Evolutionary conservation across 2,113 vertebrate genomes (phyloP).

Genomic region (Coracopsis vasa): DNA sequence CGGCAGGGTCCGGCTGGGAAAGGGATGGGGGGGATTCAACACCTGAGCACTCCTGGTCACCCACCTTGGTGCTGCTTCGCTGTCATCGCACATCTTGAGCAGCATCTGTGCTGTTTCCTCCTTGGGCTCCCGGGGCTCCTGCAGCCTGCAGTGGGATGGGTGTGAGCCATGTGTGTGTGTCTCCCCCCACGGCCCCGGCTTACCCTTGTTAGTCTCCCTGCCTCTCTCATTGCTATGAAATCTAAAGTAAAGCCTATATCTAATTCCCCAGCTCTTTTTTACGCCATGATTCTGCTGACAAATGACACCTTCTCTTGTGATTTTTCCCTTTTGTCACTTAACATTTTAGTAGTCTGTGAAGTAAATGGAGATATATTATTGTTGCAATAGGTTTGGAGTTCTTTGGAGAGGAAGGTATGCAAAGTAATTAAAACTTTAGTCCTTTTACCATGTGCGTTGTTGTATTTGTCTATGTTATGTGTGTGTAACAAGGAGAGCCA

Average conservation of each 20-base stretch:
- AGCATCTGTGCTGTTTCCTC: slow-evolving; percentile 75
- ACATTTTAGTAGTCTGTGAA: not conserved
- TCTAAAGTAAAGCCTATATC: not conserved
- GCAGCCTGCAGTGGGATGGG: slow-evolving; percentile 60
- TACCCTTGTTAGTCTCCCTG: not conserved
- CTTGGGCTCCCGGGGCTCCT: slow-evolving; percentile 72
- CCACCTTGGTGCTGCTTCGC: slow-evolving; percentile 71
- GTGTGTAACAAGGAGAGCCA: not conserved
- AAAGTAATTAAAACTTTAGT: not conserved
- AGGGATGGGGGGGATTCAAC: not conserved
- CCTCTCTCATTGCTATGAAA: not conserved
- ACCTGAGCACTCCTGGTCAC: fast-evolving
- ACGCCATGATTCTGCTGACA: not conserved
- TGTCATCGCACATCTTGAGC: slow-evolving; percentile 70
- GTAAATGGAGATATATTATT: not conserved
- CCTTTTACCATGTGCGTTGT: not conserved
- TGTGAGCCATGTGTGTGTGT: fast-evolving
- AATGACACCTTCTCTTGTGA: not conserved
- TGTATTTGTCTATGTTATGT: not conserved
- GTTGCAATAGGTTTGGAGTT: not conserved
- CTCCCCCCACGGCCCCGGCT: not conserved
- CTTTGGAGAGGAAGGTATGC: not conserved
- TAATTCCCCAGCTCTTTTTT: not conserved
- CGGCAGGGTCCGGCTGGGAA: not conserved
- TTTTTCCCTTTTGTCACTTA: not conserved